Base-by-base conservation (phyloP, 2,113 vertebrate species). In the Microcebus ravelobensis region DNA sequence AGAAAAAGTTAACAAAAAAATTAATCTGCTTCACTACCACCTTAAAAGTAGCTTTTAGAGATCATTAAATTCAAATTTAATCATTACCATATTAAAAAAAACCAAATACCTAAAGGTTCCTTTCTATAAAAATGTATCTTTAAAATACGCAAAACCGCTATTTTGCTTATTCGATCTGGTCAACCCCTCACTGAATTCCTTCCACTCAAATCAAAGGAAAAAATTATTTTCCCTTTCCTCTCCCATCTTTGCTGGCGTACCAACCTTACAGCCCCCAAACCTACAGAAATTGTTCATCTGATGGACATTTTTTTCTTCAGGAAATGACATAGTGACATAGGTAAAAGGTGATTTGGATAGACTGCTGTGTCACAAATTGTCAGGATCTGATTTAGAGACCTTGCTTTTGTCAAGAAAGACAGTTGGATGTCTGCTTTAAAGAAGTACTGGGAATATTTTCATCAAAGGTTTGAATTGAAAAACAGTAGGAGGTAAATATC, bases 321-420 rank as follows among this genome's bases (percentile, higher is more conserved):
- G 98, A 98, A 99, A 99, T 99, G 99, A 99, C 99, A 99, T 98
- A 98, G 98, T 99, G 99, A 99, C 98, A 98, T 98, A 99, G 99
- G 98, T 98, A 98, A 98, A 98, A 99, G 98, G 98, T 99, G 99
- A 99, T 99, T 99, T 99, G 97, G 99, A 99, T 98, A 97, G 99
- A 99, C 99, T 97, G 98, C 99, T 99, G 98, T 99, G 99, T 99
- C 99, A 99, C 98, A 99, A 99, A 99, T 99, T 99, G 99, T 99
- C 99, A 99, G 98, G 99, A 99, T 99, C 99, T 99, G 99, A 99
- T 99, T 99, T 99, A 99, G 98, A 99, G 98, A 99, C 99, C 98
- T 98, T 98, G 98, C 98, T 98, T 99, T 99, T 99, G 98, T 99
- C 98, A 99, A 99, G 98, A 98, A 98, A 99, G 99, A 99, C 98